phyloP scores from a whole-genome alignment of 2,888 invertebrate genomes.

The Melipona bicolor region DNA sequence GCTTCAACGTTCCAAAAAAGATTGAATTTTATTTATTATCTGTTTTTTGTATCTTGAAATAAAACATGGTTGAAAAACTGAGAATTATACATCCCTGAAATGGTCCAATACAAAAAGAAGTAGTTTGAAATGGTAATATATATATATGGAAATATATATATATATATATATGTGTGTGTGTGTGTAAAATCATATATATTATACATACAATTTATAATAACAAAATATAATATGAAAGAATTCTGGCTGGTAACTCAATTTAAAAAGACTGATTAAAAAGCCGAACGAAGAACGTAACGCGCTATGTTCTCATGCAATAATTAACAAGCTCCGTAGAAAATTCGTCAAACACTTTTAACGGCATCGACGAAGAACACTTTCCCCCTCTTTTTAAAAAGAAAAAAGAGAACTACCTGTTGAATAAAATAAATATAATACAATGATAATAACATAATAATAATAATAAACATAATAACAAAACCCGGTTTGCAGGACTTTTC shows the following conservation, averaged over 20 bases:
- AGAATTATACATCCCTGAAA: accelerated
- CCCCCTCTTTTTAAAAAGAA: no score
- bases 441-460: no score
- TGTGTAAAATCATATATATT: neutral
- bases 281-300: neutral
- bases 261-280: slow-evolving; percentile 21
- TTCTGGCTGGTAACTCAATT: neutral
- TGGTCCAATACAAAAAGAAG: neutral
- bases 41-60: accelerated
- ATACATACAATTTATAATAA: no score
- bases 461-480: no score
- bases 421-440: no score
- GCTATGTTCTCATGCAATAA: neutral
- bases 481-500: no score
- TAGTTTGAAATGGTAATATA: neutral
- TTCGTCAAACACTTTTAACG: no score
- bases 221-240: neutral
- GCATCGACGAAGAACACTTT: no score
- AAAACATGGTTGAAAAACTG: neutral
- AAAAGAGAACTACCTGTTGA: no score
- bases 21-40: neutral
- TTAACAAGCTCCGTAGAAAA: neutral
- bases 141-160: no score
- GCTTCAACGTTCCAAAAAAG: accelerated
- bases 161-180: no score